Percentiles rank a stretch among this genome's conserved stretches.
phyloP scores from a whole-genome alignment of 2,113 vertebrate species.

The Notechis scutatus region DNA sequence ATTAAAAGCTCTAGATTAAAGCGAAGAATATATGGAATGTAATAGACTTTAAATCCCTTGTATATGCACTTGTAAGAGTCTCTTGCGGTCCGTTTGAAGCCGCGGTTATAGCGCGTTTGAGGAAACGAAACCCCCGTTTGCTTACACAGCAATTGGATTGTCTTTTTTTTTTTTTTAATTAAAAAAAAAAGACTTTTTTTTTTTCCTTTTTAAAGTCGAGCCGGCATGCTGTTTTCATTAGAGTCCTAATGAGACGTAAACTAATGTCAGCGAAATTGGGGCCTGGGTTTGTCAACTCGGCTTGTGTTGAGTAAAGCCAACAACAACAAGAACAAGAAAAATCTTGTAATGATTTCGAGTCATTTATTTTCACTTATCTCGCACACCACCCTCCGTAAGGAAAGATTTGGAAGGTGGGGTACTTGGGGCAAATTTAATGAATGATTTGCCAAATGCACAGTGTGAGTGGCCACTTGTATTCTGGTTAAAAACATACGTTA shows the following conservation, averaged over 20 bases:
- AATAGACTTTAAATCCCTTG: constrained; percentile 71
- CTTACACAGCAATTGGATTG: constrained; percentile 62
- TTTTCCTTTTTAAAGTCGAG: constrained; percentile 40
- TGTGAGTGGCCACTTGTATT: constrained; percentile 13
- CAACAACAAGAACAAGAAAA: constrained; percentile 16
- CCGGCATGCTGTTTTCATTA: constrained; percentile 80
- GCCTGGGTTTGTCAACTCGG: constrained; percentile 74
- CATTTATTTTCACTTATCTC: constrained; percentile 2
- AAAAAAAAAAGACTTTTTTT: constrained; percentile 23
- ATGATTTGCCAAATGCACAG: constrained; percentile 23
- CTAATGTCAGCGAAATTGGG: constrained; percentile 71
- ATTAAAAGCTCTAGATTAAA: constrained; percentile 82
- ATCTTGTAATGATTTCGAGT: constrained; percentile 50
- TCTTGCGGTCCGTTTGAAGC: constrained; percentile 80
- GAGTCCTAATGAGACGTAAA: constrained; percentile 73
- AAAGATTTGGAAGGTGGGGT: constrained; percentile 54
- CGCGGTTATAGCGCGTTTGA: constrained; percentile 59
- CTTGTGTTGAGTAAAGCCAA: constrained; percentile 50
- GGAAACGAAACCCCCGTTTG: constrained; percentile 64
- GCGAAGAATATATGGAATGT: constrained; percentile 70
- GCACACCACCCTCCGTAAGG: constrained; percentile 32
- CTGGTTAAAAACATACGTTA: background rate
- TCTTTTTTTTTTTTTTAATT: constrained; percentile 28
- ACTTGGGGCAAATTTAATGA: constrained; percentile 42
- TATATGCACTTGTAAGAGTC: constrained; percentile 70